Base-by-base conservation (phyloP, 1,140 invertebrate species). In the Homalodisca vitripennis region DNA sequence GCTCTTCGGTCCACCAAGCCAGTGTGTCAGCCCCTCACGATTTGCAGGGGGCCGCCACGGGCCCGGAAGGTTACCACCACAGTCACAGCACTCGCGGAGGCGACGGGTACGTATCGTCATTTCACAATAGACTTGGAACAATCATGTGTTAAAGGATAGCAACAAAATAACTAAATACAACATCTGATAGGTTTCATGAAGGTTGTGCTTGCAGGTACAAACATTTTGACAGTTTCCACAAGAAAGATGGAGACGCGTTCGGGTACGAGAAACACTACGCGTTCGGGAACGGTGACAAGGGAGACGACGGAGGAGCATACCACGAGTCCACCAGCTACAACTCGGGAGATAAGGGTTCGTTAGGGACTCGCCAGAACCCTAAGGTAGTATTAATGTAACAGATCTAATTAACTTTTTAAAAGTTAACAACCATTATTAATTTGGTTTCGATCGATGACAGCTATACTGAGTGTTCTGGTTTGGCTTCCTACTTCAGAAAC, bases 211-310 rank as follows among this genome's bases (percentile, higher is more conserved):
- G 10, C 55, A 60, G 55, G n/a, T 60, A 89, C 81, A 87, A 89
- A 76, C 85, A 84, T 71, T 86, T 86, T 72, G 88, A 89, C 75
- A 87, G 86, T 47, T 89, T 84, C 78, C 88, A 89, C 79, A 89
- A 89, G 77, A 87, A 86, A 75, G 84, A 85, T 22, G 87, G 87
- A 1, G 88, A 90, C 77, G 83, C 86, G 75, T 89, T 88, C 75
- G 88, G 86, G 55, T 87, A 87, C 71, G 86, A 89, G 77, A 84
- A 86, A 73, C 83, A 88, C 75, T 83, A 84, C 24, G 83, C 84
- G 34, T 89, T 79, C 74, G 88, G 88, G 13, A 79, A 78, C 22
- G 75, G 67, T 30, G 67, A 72, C 0, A 73, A 74, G 13, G 80
- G 80, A 14, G 73, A 82, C 14, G 79, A 82, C 24, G 75, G 75